Base-by-base conservation (phyloP, 2,113 vertebrate genomes). In the Larimichthys crocea region DNA sequence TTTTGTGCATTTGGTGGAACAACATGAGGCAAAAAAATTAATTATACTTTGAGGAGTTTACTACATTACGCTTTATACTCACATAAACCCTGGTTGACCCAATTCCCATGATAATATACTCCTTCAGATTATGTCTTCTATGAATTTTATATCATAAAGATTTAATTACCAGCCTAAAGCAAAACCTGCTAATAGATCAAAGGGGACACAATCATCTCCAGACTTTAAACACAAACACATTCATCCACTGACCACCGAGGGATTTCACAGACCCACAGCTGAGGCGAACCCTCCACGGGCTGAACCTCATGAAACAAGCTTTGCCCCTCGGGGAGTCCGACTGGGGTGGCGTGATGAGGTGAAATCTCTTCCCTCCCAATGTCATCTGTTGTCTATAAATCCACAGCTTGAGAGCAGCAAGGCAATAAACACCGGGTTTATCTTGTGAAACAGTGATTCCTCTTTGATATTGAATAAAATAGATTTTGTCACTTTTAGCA, bases 251-350 rank as follows among this genome's bases (percentile, higher is more conserved):
- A 77, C 72, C 80, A 83, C 80, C 50, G 31, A 62, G 72, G 66
- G 79, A 76, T 79, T 78, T 76, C 24, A 73, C 49, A 49, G 60
- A 79, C 12, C 55, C 60, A 60, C 42, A 76, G 65, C 71, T 5
- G 61, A 82, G 65, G 64, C 63, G 50, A 76, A 80, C 78, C 74
- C 59, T 80, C 66, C 74, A 22, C 2, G 78, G 44, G 35, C 8
- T 44, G 82, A 79, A 79, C 72, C 72, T 79, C 35, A 81, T 91
- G 91, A 90, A 92, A 91, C 88, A 74, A 92, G 80, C 72, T 89
- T 88, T 79, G 56, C 56, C 44, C 73, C 82, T 68, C 63, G 31
- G 59, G 79, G 75, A 88, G 83, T 74, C 60, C 59, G 83, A 40
- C 46, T 35, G 79, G 77, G 76, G 66, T 42, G 35, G 35, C 2